Evolutionary conservation across 2,888 invertebrate genomes (phyloP).

Genomic region (Pyrgus malvae): DNA sequence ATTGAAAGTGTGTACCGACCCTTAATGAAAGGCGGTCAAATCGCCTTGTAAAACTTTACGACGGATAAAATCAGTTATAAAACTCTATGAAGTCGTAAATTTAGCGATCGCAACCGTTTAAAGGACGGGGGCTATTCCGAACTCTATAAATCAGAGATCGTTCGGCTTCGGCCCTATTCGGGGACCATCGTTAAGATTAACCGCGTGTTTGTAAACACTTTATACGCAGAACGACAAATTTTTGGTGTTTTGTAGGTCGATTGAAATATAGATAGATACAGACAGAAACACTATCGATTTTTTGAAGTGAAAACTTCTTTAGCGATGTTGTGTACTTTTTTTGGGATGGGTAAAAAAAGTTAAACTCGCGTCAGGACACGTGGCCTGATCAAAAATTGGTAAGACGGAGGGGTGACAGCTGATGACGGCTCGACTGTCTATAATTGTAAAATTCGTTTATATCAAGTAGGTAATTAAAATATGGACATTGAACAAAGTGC

Average conservation of each 20-base stretch:
- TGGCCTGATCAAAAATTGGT: too few relatives aligned
- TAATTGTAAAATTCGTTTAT: too few relatives aligned
- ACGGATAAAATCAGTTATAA: slow-evolving; percentile 79
- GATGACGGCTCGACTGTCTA: too few relatives aligned
- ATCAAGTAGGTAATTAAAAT: too few relatives aligned
- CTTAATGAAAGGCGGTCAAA: slow-evolving; percentile 63
- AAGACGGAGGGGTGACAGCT: too few relatives aligned
- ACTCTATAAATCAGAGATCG: slow-evolving; percentile 72
- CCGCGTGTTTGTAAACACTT: slow-evolving; percentile 72
- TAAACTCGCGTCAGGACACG: too few relatives aligned
- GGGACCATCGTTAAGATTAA: slow-evolving; percentile 69
- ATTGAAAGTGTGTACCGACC: slow-evolving; percentile 32
- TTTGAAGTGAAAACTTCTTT: too few relatives aligned
- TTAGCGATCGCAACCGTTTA: slow-evolving; percentile 55
- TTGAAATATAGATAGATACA: background rate
- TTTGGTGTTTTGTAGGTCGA: background rate
- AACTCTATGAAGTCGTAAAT: slow-evolving; percentile 73
- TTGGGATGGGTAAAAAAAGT: too few relatives aligned
- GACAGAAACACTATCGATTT: background rate
- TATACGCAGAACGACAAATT: slow-evolving; percentile 52
- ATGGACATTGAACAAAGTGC: too few relatives aligned
- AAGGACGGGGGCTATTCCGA: slow-evolving; percentile 72
- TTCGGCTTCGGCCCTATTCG: slow-evolving; percentile 60
- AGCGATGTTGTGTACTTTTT: too few relatives aligned
- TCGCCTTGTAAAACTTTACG: slow-evolving; percentile 73